phyloP scores from a whole-genome alignment of 1,140 invertebrate species.

The Eupristina koningsbergeri region DNA sequence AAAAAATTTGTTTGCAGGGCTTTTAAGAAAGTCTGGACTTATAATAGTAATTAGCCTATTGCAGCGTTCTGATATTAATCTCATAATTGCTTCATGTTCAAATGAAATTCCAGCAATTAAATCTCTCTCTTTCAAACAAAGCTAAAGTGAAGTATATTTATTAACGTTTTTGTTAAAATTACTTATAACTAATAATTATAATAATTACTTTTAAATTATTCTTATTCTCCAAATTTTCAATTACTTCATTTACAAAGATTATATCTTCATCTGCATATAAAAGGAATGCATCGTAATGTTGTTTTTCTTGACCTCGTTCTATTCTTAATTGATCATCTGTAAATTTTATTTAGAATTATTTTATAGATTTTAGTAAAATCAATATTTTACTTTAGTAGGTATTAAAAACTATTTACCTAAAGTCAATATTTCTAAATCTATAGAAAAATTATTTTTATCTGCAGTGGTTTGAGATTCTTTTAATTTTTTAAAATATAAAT shows the following conservation, averaged over 20 bases:
- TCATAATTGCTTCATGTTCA: slow-evolving; percentile 81
- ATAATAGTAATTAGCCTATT: slow-evolving; percentile 81
- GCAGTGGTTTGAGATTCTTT: slow-evolving; percentile 55
- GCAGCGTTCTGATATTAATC: slow-evolving; percentile 82
- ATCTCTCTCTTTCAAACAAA: slow-evolving; percentile 81
- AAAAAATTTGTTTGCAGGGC: slow-evolving; percentile 81
- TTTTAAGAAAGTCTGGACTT: slow-evolving; percentile 81
- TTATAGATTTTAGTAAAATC: background rate
- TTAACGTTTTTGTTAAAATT: background rate
- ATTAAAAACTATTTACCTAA: slow-evolving; percentile 62
- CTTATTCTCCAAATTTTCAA: slow-evolving; percentile 77
- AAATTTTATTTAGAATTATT: slow-evolving; percentile 53
- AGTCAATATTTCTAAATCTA: slow-evolving; percentile 61
- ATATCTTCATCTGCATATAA: slow-evolving; percentile 81
- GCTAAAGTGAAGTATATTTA: slow-evolving; percentile 64
- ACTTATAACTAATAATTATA: background rate
- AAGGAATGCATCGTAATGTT: slow-evolving; percentile 81
- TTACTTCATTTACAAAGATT: slow-evolving; percentile 76
- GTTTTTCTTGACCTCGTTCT: slow-evolving; percentile 71
- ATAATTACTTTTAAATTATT: slow-evolving; percentile 76
- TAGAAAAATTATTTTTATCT: slow-evolving; percentile 51
- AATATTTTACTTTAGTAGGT: background rate
- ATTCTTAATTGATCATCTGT: slow-evolving; percentile 73
- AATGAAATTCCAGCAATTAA: slow-evolving; percentile 77
- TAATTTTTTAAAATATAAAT: slow-evolving; percentile 59